These are phyloP conservation scores for Remorina albescens DNA, from an alignment of 2,797 vertebrate genomes.

Conservation along the genomic window DNA sequence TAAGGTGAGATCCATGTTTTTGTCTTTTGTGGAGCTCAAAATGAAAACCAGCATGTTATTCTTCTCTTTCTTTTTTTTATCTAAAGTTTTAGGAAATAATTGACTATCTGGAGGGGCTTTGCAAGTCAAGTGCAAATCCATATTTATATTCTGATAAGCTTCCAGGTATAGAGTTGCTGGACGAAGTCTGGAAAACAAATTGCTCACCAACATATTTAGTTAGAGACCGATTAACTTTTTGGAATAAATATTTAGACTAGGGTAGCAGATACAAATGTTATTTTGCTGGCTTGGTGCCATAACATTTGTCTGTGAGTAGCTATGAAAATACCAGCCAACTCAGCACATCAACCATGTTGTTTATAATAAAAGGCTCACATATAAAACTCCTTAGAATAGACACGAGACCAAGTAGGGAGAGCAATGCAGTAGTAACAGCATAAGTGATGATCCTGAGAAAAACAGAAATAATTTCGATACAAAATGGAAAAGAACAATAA, in stretches of 20 bases:
- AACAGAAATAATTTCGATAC: slow-evolving; percentile 15
- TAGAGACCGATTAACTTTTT: slow-evolving; percentile 32
- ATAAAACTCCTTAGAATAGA: slow-evolving; percentile 21
- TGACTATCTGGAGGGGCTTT: neutral
- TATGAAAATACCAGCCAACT: slow-evolving; percentile 47
- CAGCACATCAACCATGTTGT: slow-evolving; percentile 36
- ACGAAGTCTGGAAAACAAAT: slow-evolving; percentile 18
- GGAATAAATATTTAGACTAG: slow-evolving; percentile 28
- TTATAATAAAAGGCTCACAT: slow-evolving; percentile 20
- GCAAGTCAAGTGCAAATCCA: neutral
- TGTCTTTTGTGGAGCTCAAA: neutral
- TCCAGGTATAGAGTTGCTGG: slow-evolving; percentile 15
- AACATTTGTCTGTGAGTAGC: slow-evolving; percentile 37
- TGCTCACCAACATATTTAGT: slow-evolving; percentile 20
- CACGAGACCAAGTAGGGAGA: slow-evolving; percentile 17
- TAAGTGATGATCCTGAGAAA: slow-evolving; percentile 16
- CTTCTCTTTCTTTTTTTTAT: neutral
- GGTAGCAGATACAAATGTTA: slow-evolving; percentile 38
- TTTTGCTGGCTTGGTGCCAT: slow-evolving; percentile 44
- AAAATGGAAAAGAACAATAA: no score
- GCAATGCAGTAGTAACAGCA: slow-evolving; percentile 4
- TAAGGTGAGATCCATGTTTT: neutral
- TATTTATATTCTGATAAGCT: slow-evolving; percentile 22
- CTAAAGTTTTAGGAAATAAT: neutral
- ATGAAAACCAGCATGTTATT: neutral